A percentile compares a stretch with the other conserved stretches of the same genome.
Evolutionary conservation across 2,113 vertebrate genomes (phyloP).

Genomic region (Sander lucioperca): DNA sequence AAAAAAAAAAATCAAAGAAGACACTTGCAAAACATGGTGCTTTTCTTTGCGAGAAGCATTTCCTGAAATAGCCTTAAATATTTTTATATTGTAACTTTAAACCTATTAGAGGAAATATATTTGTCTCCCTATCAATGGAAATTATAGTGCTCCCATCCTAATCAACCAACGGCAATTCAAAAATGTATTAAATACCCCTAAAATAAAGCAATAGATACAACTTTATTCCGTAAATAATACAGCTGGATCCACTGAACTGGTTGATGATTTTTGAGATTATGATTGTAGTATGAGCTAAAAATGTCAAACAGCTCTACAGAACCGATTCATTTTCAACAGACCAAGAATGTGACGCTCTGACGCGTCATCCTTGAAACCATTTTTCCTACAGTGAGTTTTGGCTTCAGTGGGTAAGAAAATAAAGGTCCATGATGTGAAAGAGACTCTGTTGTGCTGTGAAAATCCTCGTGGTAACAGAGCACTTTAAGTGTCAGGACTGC

Average conservation of each 20-base stretch:
- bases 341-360: neutral
- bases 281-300: neutral
- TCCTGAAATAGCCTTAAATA: no score
- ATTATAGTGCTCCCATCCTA: neutral
- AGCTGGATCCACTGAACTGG: neutral
- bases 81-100: neutral
- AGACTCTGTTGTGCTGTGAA: constrained; percentile 22
- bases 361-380: neutral
- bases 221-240: neutral
- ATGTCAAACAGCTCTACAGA: neutral
- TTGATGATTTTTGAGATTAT: neutral
- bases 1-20: no score
- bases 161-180: neutral
- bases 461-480: constrained; percentile 4
- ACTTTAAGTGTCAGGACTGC: constrained; percentile 5
- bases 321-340: neutral
- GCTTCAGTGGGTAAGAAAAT: constrained; percentile 21
- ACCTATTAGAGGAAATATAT: no score
- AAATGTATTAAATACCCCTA: neutral
- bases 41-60: neutral
- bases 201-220: neutral
- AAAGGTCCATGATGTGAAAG: constrained; percentile 11
- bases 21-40: no score
- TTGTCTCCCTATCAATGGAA: neutral
- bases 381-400: neutral